Percentiles rank a stretch among this genome's conserved stretches.
Evolutionary conservation across 2,888 invertebrate genomes (phyloP).

Genomic region (Bombylius discolor): DNA sequence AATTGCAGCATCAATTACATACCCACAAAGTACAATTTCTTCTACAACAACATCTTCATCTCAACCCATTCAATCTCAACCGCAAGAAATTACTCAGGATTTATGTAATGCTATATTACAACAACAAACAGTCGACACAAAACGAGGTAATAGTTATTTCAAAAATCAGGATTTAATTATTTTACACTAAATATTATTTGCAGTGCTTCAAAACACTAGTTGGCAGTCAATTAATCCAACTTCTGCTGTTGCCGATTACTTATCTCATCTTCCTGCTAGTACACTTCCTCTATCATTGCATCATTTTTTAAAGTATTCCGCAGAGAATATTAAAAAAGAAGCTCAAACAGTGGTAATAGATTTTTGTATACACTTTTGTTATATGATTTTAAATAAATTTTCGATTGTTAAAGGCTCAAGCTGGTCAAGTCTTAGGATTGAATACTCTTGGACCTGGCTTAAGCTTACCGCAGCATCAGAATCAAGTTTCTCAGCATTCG

Average conservation of each 20-base stretch:
- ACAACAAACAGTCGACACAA: slow-evolving; percentile 30
- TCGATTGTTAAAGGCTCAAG: slow-evolving; percentile 12
- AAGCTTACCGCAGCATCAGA: slow-evolving; percentile 11
- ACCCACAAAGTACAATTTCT: slow-evolving; percentile 25
- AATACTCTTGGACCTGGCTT: slow-evolving; percentile 7
- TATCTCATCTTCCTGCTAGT: slow-evolving; percentile 63
- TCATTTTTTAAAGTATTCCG: slow-evolving; percentile 72
- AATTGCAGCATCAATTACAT: slow-evolving; percentile 24
- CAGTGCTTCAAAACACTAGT: slow-evolving; percentile 35
- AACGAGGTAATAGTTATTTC: slow-evolving; percentile 19
- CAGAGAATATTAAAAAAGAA: slow-evolving; percentile 63
- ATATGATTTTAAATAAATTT: no score
- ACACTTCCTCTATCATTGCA: slow-evolving; percentile 65
- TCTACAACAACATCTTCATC: slow-evolving; percentile 20
- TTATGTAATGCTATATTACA: slow-evolving; percentile 35
- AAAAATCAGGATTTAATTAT: no score
- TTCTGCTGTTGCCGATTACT: slow-evolving; percentile 72
- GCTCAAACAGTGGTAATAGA: slow-evolving; percentile 27
- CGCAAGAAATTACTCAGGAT: slow-evolving; percentile 35
- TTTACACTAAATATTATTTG: background rate
- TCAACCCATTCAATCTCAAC: slow-evolving; percentile 27
- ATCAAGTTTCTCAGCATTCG: slow-evolving; percentile 28
- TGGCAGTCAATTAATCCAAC: slow-evolving; percentile 47
- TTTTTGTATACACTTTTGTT: background rate
- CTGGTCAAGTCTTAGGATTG: slow-evolving; percentile 5